Evolutionary conservation across 2,888 invertebrate genomes (phyloP).

Genomic region (Ceramica pisi): DNA sequence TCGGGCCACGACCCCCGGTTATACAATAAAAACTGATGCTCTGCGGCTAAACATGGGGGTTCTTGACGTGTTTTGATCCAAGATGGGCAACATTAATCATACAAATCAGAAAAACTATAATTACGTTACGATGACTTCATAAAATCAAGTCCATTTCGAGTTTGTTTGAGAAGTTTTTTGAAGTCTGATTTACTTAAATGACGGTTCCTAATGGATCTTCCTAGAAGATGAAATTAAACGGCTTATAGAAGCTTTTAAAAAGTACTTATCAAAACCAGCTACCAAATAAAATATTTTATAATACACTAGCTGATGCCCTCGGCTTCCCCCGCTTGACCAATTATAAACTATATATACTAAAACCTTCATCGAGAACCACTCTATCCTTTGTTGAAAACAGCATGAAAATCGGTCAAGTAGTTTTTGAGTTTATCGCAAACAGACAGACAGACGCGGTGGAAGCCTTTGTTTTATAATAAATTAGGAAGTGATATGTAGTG

Average conservation of each 20-base stretch:
- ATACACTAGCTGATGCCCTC: too few relatives aligned
- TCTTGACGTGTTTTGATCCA: conserved; percentile 57
- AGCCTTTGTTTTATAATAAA: too few relatives aligned
- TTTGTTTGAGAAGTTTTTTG: conserved; percentile 33
- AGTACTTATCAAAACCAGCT: conserved; percentile 1
- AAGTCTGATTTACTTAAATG: conserved; percentile 31
- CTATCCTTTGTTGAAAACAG: too few relatives aligned
- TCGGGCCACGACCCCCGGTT: conserved; percentile 84
- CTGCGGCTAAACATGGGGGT: conserved; percentile 70
- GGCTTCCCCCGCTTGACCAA: too few relatives aligned
- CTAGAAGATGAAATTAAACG: conserved; percentile 6
- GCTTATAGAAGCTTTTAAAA: not conserved
- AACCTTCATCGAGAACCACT: too few relatives aligned
- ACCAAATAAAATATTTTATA: not conserved
- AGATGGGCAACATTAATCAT: conserved; percentile 62
- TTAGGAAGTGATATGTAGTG: too few relatives aligned
- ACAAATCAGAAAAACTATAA: conserved; percentile 58
- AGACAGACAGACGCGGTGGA: too few relatives aligned
- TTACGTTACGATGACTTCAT: conserved; percentile 59
- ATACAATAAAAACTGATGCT: conserved; percentile 77
- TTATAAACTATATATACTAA: too few relatives aligned
- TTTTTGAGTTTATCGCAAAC: too few relatives aligned
- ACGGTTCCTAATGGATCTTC: conserved; percentile 17
- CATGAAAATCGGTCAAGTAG: too few relatives aligned
- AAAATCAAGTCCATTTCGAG: conserved; percentile 42